These are phyloP conservation scores for Corydoras sp. DNA, from an alignment of 2,113 vertebrate genomes.

Conservation along the genomic window DNA sequence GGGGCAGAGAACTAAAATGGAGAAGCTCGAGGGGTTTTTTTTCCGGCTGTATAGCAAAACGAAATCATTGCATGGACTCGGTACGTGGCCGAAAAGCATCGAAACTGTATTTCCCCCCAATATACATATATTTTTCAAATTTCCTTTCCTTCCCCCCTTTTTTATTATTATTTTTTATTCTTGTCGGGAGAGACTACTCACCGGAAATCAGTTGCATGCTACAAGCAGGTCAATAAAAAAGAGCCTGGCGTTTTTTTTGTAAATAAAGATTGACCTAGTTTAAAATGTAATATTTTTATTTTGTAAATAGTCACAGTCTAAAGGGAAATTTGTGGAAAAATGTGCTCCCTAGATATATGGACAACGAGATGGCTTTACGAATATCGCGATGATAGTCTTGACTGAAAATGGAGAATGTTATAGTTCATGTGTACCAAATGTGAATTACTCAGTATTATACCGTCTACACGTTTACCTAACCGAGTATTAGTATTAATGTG, in stretches of 20 bases:
- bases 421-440: slow-evolving; percentile 99
- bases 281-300: slow-evolving; percentile 93
- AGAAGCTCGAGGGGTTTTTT: slow-evolving; percentile 52
- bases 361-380: slow-evolving; percentile 71
- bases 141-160: slow-evolving; percentile 15
- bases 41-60: slow-evolving; percentile 68
- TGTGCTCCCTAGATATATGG: slow-evolving; percentile 94
- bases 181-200: slow-evolving; percentile 70
- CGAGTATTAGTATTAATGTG: slow-evolving; percentile 99
- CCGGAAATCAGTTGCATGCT: slow-evolving; percentile 76
- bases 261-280: slow-evolving; percentile 93
- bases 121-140: slow-evolving; percentile 26
- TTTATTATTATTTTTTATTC: slow-evolving; percentile 9
- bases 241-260: slow-evolving; percentile 71
- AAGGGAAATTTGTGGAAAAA: slow-evolving; percentile 83
- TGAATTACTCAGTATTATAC: slow-evolving; percentile 99
- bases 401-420: slow-evolving; percentile 92
- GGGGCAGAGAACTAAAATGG: slow-evolving; percentile 49
- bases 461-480: slow-evolving; percentile 98
- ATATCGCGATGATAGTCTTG: slow-evolving; percentile 93
- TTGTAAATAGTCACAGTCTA: slow-evolving; percentile 95
- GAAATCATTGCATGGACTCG: slow-evolving; percentile 70
- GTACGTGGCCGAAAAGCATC: slow-evolving; percentile 70
- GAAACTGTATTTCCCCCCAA: slow-evolving; percentile 50
- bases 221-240: slow-evolving; percentile 66